Base-by-base conservation (phyloP, 1,140 invertebrate species). In the Sipha flava region DNA sequence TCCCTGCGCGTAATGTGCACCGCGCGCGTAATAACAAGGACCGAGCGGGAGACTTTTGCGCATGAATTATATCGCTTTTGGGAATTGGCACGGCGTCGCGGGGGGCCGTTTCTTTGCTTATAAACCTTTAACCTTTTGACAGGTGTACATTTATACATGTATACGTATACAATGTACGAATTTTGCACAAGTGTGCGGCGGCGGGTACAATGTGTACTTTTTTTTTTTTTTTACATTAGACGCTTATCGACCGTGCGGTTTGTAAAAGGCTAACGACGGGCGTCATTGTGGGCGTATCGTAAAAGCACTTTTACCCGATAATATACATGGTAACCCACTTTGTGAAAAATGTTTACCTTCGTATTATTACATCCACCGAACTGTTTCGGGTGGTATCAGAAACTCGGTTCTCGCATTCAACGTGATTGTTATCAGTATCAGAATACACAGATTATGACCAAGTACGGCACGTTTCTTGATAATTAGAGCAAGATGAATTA, bases 251-350 rank as follows among this genome's bases (percentile, higher is more conserved):
- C 73, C 73, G 49, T 21, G 31, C 31, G 70, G 49, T 52, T 54
- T 34, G 47, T 54, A 59, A 77, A 77, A 77, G 34, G 47, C 73
- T 59, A 77, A 77, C 73, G 49, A 29, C 73, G 52, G 73, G 73
- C 73, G 73, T 77, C 52, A 37, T 26, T 59, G 73, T 77, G 73
- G 73, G 73, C 52, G 73, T 59, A 77, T 54, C 49, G 16, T 77
- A 40, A 77, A 59, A 77, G 52, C 45, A 34, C 26, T 75, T 34
- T 52, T 75, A 31, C 47, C 45, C 47, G 47, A 34, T 72, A 72
- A 29, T 31, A 5, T 18, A 54, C 70, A 49, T 31, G 29, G 47
- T 75, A 77, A 57, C 49, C 31, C 73, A 77, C 73, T 77, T 77
- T 77, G 73, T 12, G 31, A 37, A 77, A 70, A 47, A 70, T 47